Conservation (phyloP, 2,797 vertebrate genomes). For the Monodelphis domestica region DNA sequence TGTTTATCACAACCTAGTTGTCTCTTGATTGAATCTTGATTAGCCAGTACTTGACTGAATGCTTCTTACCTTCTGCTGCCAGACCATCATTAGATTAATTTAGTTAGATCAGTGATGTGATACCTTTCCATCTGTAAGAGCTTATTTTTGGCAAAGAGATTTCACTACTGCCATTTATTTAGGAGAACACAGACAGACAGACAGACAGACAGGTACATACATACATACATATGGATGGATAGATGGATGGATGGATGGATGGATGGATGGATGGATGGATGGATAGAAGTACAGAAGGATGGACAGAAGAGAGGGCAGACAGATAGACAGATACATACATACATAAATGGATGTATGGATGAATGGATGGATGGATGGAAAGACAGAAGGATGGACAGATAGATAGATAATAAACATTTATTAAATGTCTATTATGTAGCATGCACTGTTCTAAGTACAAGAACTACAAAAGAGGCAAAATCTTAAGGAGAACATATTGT, state of each 20-base stretch:
- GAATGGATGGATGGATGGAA: not conserved
- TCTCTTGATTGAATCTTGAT: constrained; percentile 3
- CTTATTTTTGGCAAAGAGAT: not conserved
- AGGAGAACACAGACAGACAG: not conserved
- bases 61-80: not conserved
- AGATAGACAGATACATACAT: no score
- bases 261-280: constrained; percentile 7
- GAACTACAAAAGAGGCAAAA: no score
- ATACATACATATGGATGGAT: no score
- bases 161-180: not conserved
- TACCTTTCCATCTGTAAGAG: constrained; percentile 13
- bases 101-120: constrained; percentile 20
- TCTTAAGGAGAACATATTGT: no score
- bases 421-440: no score
- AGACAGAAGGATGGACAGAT: no score
- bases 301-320: no score
- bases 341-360: constrained; percentile 32
- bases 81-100: not conserved
- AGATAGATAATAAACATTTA: no score
- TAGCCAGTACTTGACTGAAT: not conserved
- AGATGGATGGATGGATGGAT: no score
- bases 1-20: constrained; percentile 9
- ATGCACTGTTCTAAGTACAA: no score
- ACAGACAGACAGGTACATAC: no score
- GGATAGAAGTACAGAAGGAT: no score